Base-by-base conservation (phyloP, 2,888 invertebrate species). In the Heteropelma amictum region DNA sequence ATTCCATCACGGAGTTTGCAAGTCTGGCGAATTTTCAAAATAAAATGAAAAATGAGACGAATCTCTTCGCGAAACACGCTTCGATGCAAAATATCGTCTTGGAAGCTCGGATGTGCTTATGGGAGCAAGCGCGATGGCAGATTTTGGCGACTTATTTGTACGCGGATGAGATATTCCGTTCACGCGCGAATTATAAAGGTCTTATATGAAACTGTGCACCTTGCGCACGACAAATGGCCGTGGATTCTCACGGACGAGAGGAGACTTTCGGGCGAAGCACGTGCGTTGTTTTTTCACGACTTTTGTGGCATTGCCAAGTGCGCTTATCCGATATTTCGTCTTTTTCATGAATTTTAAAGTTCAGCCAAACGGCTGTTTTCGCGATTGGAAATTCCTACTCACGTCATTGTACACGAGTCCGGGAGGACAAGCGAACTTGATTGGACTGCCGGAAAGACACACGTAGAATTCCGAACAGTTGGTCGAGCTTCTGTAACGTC, bases 381-480 rank as follows among this genome's bases (percentile, higher is more conserved):
- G 23, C 12, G 8, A 40, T 60, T 42, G 56, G 42, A 45, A 67
- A 67, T 56, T 47, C 60, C 65, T 82, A 86, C 88, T 88, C 89
- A 93, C 93, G 88, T 91, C 91, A 83, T 91, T 93, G 83, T 92
- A 93, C 68, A 91, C 90, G 63, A 93, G 90, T 77, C 93, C 92
- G 38, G 89, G 90, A 3, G 94, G 93, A 82, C 94, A 94, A 77
- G 90, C 89, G 88, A 93, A 93, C 86, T 90, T 91, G 80, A 92
- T 89, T 1, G 93, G 92, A 64, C 89, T 87, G 72, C 92, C 88
- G 85, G 90, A 87, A 81, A 92, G 91, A 83, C 94, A 94, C 38
- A 93, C 91, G 88, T 91, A 93, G 90, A 93, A 94, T 84, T 92
- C 92, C 72, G 91, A 92, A 83, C 94, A 94, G 84, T 93, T 91